Conservation (phyloP, 2,797 vertebrate species). For the Micropoecilia bifurca region DNA sequence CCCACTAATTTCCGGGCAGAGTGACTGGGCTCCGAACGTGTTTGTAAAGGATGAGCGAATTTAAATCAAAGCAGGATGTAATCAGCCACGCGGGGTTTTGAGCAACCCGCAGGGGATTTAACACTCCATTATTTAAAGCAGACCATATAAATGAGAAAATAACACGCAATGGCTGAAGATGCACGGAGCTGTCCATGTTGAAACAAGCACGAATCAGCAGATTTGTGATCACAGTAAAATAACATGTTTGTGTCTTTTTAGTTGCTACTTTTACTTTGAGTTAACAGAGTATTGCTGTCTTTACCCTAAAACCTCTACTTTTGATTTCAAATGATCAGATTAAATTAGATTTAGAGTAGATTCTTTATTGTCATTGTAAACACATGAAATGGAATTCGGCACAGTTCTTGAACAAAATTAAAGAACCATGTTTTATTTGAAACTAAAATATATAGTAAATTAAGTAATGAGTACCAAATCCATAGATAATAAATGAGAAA, state of each 20-base stretch:
- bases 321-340: not conserved
- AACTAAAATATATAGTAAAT: not conserved
- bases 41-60: conserved; percentile 72
- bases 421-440: not conserved
- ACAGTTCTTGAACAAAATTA: too few relatives aligned
- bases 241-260: not conserved
- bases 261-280: not conserved
- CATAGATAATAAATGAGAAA: not conserved
- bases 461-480: not conserved
- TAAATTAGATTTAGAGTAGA: not conserved
- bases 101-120: conserved; percentile 60
- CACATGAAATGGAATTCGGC: not conserved
- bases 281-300: not conserved
- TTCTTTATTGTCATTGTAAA: not conserved
- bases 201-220: not conserved
- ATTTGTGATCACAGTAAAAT: not conserved
- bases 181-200: conserved; percentile 15
- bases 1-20: conserved; percentile 67
- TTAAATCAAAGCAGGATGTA: conserved; percentile 80
- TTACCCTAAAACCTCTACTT: not conserved
- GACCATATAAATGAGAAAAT: conserved; percentile 57
- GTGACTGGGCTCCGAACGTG: conserved; percentile 54
- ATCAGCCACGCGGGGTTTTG: conserved; percentile 69
- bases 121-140: conserved; percentile 67
- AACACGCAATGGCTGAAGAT: conserved; percentile 44